phyloP scores from a whole-genome alignment of 2,113 vertebrate species.

The Uria aalge region DNA sequence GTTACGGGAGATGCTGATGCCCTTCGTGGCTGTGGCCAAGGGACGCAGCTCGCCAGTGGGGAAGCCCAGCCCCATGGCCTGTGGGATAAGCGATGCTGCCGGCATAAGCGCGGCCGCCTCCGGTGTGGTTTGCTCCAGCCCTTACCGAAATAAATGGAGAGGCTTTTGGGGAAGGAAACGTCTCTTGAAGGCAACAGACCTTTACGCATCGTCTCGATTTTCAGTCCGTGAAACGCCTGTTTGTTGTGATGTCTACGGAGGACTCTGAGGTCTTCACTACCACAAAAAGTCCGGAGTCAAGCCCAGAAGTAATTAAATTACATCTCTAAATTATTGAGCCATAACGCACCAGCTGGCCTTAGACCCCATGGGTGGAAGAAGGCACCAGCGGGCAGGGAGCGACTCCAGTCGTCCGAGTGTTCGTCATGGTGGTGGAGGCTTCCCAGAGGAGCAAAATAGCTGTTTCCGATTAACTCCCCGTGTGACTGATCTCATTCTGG shows the following conservation, averaged over 20 bases:
- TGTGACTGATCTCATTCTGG: conserved; percentile 58
- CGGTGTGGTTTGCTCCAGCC: neutral
- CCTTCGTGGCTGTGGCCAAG: neutral
- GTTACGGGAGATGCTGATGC: rapidly evolving
- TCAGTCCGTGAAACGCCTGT: neutral
- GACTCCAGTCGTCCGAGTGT: rapidly evolving
- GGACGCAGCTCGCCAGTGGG: neutral
- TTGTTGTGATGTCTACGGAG: rapidly evolving
- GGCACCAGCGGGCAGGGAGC: neutral
- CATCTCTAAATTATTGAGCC: neutral
- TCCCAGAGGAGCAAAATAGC: neutral
- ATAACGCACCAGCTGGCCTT: neutral
- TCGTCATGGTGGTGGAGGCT: neutral
- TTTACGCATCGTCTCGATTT: rapidly evolving
- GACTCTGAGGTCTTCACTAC: neutral
- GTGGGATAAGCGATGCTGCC: neutral
- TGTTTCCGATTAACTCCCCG: neutral
- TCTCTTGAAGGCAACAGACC: neutral
- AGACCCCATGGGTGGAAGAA: neutral
- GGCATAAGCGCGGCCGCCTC: neutral
- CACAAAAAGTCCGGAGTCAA: neutral
- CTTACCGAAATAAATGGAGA: neutral
- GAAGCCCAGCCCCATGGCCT: neutral
- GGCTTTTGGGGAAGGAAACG: neutral
- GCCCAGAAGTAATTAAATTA: neutral